phyloP scores from a whole-genome alignment of 2,888 invertebrate genomes.

The Drosophila peninsularis region DNA sequence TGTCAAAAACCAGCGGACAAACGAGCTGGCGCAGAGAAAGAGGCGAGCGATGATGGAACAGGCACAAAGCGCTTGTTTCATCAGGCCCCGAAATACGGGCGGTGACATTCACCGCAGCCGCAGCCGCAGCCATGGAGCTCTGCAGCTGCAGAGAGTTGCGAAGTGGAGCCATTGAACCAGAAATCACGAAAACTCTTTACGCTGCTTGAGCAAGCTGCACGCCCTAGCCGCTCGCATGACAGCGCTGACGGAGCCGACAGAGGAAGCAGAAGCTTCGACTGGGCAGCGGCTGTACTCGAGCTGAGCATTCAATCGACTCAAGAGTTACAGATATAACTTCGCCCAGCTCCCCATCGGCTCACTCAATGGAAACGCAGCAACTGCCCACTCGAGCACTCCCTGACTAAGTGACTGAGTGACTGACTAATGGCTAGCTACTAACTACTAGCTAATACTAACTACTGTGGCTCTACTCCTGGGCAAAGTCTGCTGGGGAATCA shows the following conservation, averaged over 20 bases:
- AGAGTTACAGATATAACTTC: conserved; percentile 20
- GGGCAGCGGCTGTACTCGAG: background rate
- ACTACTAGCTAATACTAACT: conserved; percentile 3
- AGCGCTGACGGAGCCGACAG: background rate
- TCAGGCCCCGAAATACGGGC: conserved; percentile 38
- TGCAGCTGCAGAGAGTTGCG: no score
- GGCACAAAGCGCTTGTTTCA: conserved; percentile 29
- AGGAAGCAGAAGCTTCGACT: conserved; percentile 10
- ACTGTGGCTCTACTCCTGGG: background rate
- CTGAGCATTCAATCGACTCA: conserved; percentile 28
- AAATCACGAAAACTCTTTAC: conserved; percentile 68
- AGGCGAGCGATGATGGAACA: background rate
- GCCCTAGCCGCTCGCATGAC: conserved; percentile 12
- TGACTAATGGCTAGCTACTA: background rate
- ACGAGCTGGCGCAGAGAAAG: background rate
- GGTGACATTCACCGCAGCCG: conserved; percentile 53
- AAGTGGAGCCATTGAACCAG: conserved; percentile 66
- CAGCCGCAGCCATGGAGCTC: no score
- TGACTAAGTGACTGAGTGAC: conserved; percentile 20
- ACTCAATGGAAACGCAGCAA: conserved; percentile 41
- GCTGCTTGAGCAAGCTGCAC: conserved; percentile 61
- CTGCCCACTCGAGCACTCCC: conserved; percentile 39
- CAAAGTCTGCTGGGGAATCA: conserved; percentile 21
- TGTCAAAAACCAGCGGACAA: conserved; percentile 7
- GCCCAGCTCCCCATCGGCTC: conserved; percentile 24